Base-by-base conservation (phyloP, 2,113 vertebrate species). In the Cephalopterus ornatus region DNA sequence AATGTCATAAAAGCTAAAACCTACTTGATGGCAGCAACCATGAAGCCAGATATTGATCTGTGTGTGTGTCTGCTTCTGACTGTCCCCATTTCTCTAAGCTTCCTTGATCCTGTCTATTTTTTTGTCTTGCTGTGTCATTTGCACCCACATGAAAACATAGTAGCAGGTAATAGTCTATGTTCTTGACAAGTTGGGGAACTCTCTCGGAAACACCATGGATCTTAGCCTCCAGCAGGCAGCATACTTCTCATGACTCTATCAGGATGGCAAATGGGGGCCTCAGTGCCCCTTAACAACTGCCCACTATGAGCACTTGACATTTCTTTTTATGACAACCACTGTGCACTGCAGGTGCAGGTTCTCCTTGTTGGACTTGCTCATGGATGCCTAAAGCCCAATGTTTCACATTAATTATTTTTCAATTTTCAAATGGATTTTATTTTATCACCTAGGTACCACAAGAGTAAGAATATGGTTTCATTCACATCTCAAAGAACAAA, bases 351-450 rank as follows among this genome's bases (percentile, higher is more conserved):
- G 24, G 16, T 26, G 11, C 42, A 50, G 17, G 19, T 26, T 72
- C 9, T 65, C 15, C 49, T 72, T n/a, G 7, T 14, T 58, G 50
- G 27, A 28, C 33, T 58, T 58, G 22, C 11, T 78, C 8, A 26
- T 0, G 0, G 16, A 30, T 0, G 0, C 30, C 44, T 22, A 66
- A 66, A 52, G 28, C 24, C 24, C 41, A 55, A 26, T 47, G 47
- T 41, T 68, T 23, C 47, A 32, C 9, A 46, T n/a, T 37, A 39
- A 52, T 71, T 67, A 16, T 86, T 86, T 83, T 91, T 73, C 63
- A n/a, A n/a, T 83, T 19, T 20, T 86, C 18, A 80, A 30, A 58
- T 50, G 3, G 33, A n/a, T 87, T 93, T 91, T 68, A 32, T 55
- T 93, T 89, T 68, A 32, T 55, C 9, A 21, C 5, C 14, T 35